Evolutionary conservation across 2,113 vertebrate genomes (phyloP), one percentile per base, ranked within the genome.

Genomic region (Hemicordylus capensis): DNA sequence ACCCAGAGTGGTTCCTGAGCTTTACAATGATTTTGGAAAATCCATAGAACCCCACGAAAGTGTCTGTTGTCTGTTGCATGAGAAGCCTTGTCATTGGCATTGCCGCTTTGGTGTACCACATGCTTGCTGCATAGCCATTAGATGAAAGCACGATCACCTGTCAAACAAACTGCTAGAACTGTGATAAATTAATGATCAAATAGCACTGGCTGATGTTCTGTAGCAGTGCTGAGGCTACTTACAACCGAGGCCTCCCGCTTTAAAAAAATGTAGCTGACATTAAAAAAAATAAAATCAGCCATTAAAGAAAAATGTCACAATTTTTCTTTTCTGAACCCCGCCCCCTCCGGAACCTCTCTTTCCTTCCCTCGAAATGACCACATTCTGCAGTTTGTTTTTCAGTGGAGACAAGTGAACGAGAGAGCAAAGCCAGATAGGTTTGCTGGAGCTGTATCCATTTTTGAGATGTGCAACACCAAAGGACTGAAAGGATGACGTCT

Each of bases 161-260:
- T 98, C 98, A 98, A 97, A 98, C 97, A 98, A 98, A 98, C 97
- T 97, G 97, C 97, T 98, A 97, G 97, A 98, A 97, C 97, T 97
- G 97, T 97, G 97, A 98, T 98, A 98, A 98, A 98, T 98, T 98
- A 98, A 99, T 98, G 98, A 98, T 98, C 98, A 98, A 98, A 98
- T 97, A 94, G 94, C 95, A 96, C 93, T 95, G 95, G 95, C 95
- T 93, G 96, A 96, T 93, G 96, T 96, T 97, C 96, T 96, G 96
- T 97, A 97, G 96, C 96, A 95, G 93, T 92, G 94, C 95, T 83
- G 94, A 93, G 94, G 96, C 96, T 96, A 95, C 96, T 97, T 97
- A 97, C 97, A 96, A 96, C 96, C 94, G 86, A 79, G 95, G 92
- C 93, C 95, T 94, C 90, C 90, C 59, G 95, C 95, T 96, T 96